Evolutionary conservation across 2,888 invertebrate genomes (phyloP).

Genomic region (Drosophila mimica): DNA sequence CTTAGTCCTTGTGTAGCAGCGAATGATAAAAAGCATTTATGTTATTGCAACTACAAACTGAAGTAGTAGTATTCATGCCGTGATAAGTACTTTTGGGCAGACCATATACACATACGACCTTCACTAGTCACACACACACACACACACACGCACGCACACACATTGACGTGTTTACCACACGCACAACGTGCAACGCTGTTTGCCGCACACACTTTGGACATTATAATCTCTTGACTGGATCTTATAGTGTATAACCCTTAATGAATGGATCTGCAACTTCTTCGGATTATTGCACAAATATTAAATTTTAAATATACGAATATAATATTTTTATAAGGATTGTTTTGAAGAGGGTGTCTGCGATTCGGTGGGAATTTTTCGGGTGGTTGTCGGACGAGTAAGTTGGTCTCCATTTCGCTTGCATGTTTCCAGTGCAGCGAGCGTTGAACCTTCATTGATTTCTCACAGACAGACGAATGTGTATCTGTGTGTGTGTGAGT

Average conservation of each 20-base stretch:
- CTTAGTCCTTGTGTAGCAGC: background rate
- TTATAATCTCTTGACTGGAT: background rate
- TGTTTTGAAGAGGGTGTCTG: constrained; percentile 11
- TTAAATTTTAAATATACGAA: too few species aligned
- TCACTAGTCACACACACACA: constrained; percentile 8
- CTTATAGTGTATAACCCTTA: background rate
- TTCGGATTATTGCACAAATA: background rate
- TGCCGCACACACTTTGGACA: background rate
- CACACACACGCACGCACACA: background rate
- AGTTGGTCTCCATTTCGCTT: constrained; percentile 33
- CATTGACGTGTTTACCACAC: constrained; percentile 1
- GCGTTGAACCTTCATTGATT: constrained; percentile 76
- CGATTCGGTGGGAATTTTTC: background rate
- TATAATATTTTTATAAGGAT: background rate
- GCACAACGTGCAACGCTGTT: constrained; percentile 20
- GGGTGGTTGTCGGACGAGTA: background rate
- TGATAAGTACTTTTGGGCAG: constrained; percentile 9
- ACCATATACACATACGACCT: constrained; percentile 25
- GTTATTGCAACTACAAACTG: constrained; percentile 3
- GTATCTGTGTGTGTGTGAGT: constrained; percentile 14
- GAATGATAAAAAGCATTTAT: background rate
- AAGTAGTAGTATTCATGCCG: constrained; percentile 7
- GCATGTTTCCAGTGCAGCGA: constrained; percentile 44
- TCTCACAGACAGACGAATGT: constrained; percentile 28
- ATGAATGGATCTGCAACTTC: background rate